phyloP scores from a whole-genome alignment of 2,888 invertebrate species.

The Heliconius cydno region DNA sequence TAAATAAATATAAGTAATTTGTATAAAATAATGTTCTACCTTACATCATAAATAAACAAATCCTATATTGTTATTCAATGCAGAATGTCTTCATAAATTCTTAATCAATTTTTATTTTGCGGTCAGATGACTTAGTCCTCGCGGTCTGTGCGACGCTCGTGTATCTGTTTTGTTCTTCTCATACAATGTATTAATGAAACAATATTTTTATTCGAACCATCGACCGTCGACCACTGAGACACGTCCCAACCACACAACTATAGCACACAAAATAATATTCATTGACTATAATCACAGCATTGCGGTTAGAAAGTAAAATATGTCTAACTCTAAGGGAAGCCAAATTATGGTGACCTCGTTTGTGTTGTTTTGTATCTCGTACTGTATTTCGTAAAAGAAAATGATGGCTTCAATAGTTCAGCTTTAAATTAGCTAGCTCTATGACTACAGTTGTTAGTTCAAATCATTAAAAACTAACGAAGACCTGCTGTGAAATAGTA shows the following conservation, averaged over 20 bases:
- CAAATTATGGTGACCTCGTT: conserved; percentile 29
- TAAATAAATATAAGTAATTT: too few species aligned
- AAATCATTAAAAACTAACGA: too few species aligned
- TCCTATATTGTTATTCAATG: not conserved
- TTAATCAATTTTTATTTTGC: conserved; percentile 4
- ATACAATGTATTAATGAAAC: not conserved
- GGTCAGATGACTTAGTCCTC: not conserved
- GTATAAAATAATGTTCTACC: too few species aligned
- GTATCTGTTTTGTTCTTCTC: not conserved
- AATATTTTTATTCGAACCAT: not conserved
- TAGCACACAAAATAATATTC: conserved; percentile 32
- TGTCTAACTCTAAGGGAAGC: conserved; percentile 48
- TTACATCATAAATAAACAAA: too few species aligned
- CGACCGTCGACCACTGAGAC: not conserved
- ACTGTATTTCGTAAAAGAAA: not conserved
- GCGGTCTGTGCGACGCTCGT: not conserved
- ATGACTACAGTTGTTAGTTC: too few species aligned
- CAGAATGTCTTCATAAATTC: not conserved
- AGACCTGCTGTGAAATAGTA: too few species aligned
- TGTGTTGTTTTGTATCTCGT: not conserved
- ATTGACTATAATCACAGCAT: conserved; percentile 42
- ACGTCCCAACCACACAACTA: not conserved
- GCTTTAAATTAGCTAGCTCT: not conserved
- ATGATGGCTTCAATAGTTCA: not conserved
- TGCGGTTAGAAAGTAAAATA: conserved; percentile 73